Evolutionary conservation across 2,113 vertebrate genomes (phyloP), one percentile per base, ranked within the genome.

Genomic region (Sarotherodon lohbergeri): DNA sequence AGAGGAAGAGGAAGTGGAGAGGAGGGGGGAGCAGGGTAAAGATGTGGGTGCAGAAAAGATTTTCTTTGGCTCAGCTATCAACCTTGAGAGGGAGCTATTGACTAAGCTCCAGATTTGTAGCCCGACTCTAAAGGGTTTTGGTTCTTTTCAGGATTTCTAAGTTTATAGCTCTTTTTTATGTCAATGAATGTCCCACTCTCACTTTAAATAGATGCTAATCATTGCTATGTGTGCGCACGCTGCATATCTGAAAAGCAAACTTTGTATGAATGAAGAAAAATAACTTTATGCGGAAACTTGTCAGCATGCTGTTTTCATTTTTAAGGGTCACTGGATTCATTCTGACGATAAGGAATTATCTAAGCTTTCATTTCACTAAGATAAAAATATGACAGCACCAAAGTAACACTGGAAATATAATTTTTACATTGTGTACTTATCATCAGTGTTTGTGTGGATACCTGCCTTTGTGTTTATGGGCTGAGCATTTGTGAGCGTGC

Each of bases 11-110:
- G 66, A 50, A 32, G 34, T 6, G 68, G 14, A 29, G 55, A 34
- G 50, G 54, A 11, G 52, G 46, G 43, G 34, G 41, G 57, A 66
- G 50, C 24, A 57, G 55, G 56, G 32, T 4, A 80, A 43, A 68
- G 90, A 61, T 76, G 80, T 81, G 43, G 52, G 24, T 7, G 19
- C 14, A 5, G 73, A 29, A 52, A 93, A 88, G 52, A 46, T 90
- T 92, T 92, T 89, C 89, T 86, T 88, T 80, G 46, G 68, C 86
- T 91, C 90, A 61, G 80, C 55, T 66, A 71, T 90, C 89, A 92
- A 78, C 93, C 93, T 94, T 81, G 85, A 95, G 93, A 95, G 92
- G 94, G 93, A 95, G 93, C 92, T 94, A 88, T 93, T 93, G 92
- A 94, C 91, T 87, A 89, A 86, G 63, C 73, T 87, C 39, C 82